Evolutionary conservation across 2,888 invertebrate genomes (phyloP), one percentile per base, ranked within the genome.

Genomic region (Nomada hirtipes): DNA sequence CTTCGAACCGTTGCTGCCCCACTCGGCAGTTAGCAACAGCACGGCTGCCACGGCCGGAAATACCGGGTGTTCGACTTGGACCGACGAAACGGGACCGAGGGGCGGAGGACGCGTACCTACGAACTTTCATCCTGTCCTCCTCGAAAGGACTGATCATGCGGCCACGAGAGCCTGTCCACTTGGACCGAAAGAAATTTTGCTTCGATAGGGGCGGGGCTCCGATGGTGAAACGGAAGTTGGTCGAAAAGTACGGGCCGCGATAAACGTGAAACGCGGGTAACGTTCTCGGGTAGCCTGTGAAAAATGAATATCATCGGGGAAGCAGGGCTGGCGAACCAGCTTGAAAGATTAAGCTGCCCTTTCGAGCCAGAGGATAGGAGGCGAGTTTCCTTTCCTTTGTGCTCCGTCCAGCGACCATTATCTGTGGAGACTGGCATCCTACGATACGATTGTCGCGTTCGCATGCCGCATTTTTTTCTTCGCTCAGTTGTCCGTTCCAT

Each of bases 31-130:
- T 89, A 89, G 89, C 89, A 89, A 89, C 89, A 89, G 86, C 79
- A 80, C 81, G 87, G 76, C 82, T 82, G 86, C 82, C 81, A 85
- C 83, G 89, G 88, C 90, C 91, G 91, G 88, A 91, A 90, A 90
- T 92, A 92, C 91, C 92, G 92, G 91, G 92, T 92, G 92, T 91
- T 84, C 88, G 67, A 82, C 84, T 83, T 83, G 84, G 83, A 82
- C 60, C 71, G 60, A 52, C 55, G 65, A 69, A 68, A 78, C 64
- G 82, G 68, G 75, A n/a, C 69, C 68, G 69, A 74, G 71, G 68
- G 59, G 70, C 60, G 53, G 59, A 11, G 55, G 42, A 74, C 68
- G 74, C 70, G 80, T 73, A 76, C 83, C 65, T 72, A 72, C 44
- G 57, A 47, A 57, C 57, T 44, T 55, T 55, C 26, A 63, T 61